A percentile compares a stretch with the other conserved stretches of the same genome.
phyloP scores from a whole-genome alignment of 2,888 invertebrate genomes.

The Smittia sp. region DNA sequence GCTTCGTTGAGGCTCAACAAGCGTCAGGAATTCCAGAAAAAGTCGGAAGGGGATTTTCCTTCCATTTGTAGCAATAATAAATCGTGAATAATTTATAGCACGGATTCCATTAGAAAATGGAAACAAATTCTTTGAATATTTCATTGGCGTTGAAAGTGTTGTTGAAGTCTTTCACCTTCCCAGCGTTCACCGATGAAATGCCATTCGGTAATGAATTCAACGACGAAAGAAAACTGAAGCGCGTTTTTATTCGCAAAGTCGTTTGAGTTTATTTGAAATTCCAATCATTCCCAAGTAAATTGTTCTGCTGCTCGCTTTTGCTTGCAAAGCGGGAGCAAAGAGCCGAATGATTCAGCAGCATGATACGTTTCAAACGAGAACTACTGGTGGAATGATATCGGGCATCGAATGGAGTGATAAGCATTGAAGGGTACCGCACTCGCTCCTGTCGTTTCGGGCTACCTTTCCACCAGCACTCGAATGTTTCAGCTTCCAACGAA shows the following conservation, averaged over 20 bases:
- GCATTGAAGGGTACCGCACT: no score
- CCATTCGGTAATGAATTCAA: background rate
- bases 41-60: background rate
- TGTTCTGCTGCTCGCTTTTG: background rate
- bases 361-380: background rate
- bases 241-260: background rate
- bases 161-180: background rate
- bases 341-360: background rate
- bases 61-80: slow-evolving; percentile 24
- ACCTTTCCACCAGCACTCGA: no score
- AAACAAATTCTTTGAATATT: slow-evolving; percentile 20
- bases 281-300: background rate
- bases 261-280: background rate
- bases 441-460: no score
- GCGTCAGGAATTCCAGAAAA: background rate
- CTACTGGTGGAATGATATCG: no score
- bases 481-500: no score
- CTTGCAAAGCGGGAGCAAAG: no score
- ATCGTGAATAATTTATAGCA: slow-evolving; percentile 32
- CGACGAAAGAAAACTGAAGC: background rate
- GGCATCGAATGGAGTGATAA: no score
- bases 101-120: slow-evolving; percentile 32
- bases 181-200: background rate
- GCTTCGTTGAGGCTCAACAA: background rate
- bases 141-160: slow-evolving; percentile 3